Percentiles rank a stretch among this genome's conserved stretches.
phyloP scores from a whole-genome alignment of 2,888 invertebrate genomes.

The Branchipolynoe longqiensis region DNA sequence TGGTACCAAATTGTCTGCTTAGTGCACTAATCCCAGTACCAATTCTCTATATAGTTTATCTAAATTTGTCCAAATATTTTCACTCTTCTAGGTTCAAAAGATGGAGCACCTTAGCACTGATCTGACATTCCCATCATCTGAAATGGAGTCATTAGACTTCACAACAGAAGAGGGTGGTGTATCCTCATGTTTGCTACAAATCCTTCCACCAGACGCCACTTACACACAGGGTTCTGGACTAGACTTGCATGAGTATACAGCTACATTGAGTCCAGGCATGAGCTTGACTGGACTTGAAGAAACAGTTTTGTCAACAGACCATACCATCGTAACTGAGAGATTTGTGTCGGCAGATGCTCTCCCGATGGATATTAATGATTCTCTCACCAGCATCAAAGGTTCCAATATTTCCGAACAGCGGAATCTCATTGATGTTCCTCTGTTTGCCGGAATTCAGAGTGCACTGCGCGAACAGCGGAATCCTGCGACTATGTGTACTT shows the following conservation, averaged over 20 bases:
- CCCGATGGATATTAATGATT: not conserved
- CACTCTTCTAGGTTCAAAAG: not conserved
- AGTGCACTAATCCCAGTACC: no score
- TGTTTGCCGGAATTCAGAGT: constrained; percentile 5
- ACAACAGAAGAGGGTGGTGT: constrained; percentile 12
- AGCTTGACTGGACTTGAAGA: not conserved
- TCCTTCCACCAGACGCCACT: constrained; percentile 10
- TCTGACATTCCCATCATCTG: not conserved
- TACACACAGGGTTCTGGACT: constrained; percentile 3
- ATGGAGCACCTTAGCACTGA: constrained; percentile 33
- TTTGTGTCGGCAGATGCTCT: constrained; percentile 1
- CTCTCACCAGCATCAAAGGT: constrained; percentile 12
- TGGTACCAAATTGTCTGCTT: no score
- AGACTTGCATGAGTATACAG: constrained; percentile 33
- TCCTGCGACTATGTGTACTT: not conserved
- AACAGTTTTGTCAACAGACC: not conserved
- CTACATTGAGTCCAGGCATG: not conserved
- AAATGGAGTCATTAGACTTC: constrained; percentile 24
- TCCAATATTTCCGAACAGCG: not conserved
- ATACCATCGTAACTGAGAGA: not conserved
- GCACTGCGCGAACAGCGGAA: not conserved
- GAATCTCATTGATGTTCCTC: not conserved
- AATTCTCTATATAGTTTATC: not conserved
- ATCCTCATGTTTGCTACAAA: constrained; percentile 25
- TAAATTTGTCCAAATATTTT: not conserved